Percentiles rank a stretch among this genome's conserved stretches.
Evolutionary conservation across 2,797 vertebrate species (phyloP).

Genomic region (Amniataba percoides): DNA sequence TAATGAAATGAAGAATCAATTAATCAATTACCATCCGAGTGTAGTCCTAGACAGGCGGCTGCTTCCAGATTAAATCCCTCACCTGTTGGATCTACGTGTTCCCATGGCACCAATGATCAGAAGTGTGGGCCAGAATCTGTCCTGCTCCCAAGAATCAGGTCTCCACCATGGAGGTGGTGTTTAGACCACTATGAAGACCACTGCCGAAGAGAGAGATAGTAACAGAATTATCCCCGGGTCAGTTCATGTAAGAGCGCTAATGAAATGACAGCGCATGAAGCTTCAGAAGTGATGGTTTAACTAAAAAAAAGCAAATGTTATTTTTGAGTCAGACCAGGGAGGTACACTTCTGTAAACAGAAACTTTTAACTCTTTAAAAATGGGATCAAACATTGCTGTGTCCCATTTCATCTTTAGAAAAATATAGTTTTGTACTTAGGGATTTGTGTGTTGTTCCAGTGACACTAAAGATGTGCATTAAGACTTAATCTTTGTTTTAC

Average conservation of each 20-base stretch:
- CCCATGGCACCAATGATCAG: slow-evolving; percentile 85
- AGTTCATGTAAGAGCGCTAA: background rate
- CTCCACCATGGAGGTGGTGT: slow-evolving; percentile 44
- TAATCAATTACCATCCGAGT: background rate
- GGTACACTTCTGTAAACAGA: background rate
- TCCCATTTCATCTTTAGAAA: background rate
- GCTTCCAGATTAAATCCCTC: slow-evolving; percentile 39
- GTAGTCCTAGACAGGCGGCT: background rate
- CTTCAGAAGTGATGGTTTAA: background rate
- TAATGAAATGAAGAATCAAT: background rate
- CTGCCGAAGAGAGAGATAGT: slow-evolving; percentile 36
- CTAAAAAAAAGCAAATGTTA: background rate
- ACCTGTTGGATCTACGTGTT: slow-evolving; percentile 88
- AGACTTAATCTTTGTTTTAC: slow-evolving; percentile 36
- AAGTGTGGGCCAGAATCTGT: slow-evolving; percentile 46
- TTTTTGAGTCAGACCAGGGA: background rate
- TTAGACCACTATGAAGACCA: slow-evolving; percentile 23
- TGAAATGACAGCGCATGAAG: background rate
- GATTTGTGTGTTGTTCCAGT: background rate
- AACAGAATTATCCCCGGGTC: background rate
- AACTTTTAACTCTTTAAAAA: background rate
- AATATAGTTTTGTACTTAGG: too few relatives aligned
- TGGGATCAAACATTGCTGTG: background rate
- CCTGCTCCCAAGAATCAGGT: slow-evolving; percentile 63
- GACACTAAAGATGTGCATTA: slow-evolving; percentile 24